Evolutionary conservation across 2,888 invertebrate genomes (phyloP).

Genomic region (Eupithecia exiguata): DNA sequence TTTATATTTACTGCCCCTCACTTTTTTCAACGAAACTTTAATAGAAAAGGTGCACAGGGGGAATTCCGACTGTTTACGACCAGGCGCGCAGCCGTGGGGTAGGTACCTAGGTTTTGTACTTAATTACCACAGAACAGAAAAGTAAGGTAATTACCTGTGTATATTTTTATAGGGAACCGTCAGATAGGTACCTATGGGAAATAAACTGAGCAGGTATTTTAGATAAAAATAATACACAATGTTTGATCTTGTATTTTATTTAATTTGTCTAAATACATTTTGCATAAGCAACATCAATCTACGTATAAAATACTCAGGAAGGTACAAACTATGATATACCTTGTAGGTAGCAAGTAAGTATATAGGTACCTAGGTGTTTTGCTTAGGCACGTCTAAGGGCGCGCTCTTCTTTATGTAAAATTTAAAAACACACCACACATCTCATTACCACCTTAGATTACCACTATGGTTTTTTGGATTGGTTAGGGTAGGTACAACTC

Average conservation of each 20-base stretch:
- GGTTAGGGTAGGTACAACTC: too few species aligned
- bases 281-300: slow-evolving; percentile 66
- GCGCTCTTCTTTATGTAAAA: too few species aligned
- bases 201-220: neutral
- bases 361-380: slow-evolving; percentile 7
- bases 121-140: too few species aligned
- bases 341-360: neutral
- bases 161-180: neutral
- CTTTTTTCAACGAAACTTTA: neutral
- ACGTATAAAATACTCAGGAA: slow-evolving; percentile 21
- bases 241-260: slow-evolving; percentile 8
- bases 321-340: neutral
- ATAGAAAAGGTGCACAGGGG: neutral
- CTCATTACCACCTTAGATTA: too few species aligned
- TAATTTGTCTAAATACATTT: slow-evolving; percentile 31
- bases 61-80: neutral
- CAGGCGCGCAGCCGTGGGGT: too few species aligned
- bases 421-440: too few species aligned
- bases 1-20: neutral
- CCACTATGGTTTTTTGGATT: too few species aligned
- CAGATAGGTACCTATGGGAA: neutral
- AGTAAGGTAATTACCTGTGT: neutral
- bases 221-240: slow-evolving; percentile 2
- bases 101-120: too few species aligned
- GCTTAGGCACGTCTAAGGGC: too few species aligned